Base-by-base conservation (phyloP, 2,113 vertebrate genomes). In the Atherinomorus stipes region DNA sequence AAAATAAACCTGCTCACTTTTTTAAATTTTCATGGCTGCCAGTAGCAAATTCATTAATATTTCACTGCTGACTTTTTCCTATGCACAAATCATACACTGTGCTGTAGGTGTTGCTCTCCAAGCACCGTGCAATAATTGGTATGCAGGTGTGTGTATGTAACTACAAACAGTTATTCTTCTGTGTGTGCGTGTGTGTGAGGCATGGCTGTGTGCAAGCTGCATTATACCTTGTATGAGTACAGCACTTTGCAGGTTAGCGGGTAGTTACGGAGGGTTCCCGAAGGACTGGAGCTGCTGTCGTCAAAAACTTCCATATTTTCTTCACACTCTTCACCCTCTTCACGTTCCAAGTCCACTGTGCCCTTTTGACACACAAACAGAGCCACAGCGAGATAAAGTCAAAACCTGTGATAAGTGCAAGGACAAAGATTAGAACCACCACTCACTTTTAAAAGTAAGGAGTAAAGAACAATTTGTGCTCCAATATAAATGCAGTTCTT, bases 241-340 rank as follows among this genome's bases (percentile, higher is more conserved):
- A 99, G 94, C 54, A 99, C 98, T 91, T 99, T 99, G 92, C 98
- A 99, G 87, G 97, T 99, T 65, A 99, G 94, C 0, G 98, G 98
- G 52, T 99, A 99, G 89, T 98, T 98, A 77, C 98, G 93, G 57
- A 99, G 94, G n/a, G 98, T 99, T 70, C 97, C 97, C 26, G 98
- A 99, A 62, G 98, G 98, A 79, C 97, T 99, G 56, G 97, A 99
- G 71, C 96, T 97, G 91, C 97, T 99, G 91, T 99, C 98, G 62
- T 99, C 98, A 70, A 97, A 97, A 61, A 95, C 95, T 85, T 99
- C 98, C 97, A 99, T 96, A 83, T 96, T 99, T 84, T 99, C 97
- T 71, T 99, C 98, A 79, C 96, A 94, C 87, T 99, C 98, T 83
- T 99, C 98, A 3, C 96, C 95, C 76, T 98, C 97, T 38, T 98